Percentiles rank a stretch among this genome's conserved stretches.
These are phyloP conservation scores for Cantharis nigra DNA, from an alignment of 2,888 invertebrate genomes.

Conservation along the genomic window DNA sequence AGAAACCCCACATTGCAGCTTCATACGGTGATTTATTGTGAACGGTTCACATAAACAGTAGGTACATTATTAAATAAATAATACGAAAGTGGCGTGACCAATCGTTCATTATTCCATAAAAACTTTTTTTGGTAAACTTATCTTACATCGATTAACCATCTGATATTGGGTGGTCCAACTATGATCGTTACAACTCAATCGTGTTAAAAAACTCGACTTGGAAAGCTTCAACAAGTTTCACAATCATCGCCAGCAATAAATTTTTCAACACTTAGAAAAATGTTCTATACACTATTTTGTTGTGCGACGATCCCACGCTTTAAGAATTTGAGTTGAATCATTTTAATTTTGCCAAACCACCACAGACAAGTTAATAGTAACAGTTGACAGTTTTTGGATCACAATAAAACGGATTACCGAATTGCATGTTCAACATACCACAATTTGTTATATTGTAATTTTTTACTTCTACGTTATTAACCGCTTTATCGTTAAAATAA, in stretches of 20 bases:
- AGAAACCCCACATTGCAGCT: background rate
- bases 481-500: background rate
- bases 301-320: background rate
- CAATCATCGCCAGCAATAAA: background rate
- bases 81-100: background rate
- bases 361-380: background rate
- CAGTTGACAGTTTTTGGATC: background rate
- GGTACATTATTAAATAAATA: background rate
- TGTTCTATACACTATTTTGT: background rate
- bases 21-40: background rate
- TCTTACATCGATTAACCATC: background rate
- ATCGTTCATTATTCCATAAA: background rate
- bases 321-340: background rate
- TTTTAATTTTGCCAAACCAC: background rate
- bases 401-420: background rate
- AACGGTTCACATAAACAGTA: background rate
- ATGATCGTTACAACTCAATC: background rate
- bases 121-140: background rate
- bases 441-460: background rate
- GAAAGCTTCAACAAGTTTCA: background rate
- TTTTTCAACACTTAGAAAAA: background rate
- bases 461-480: background rate
- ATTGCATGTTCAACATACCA: background rate
- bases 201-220: background rate
- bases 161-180: background rate